phyloP scores from a whole-genome alignment of 2,113 vertebrate species.

The Ciconia maguari region DNA sequence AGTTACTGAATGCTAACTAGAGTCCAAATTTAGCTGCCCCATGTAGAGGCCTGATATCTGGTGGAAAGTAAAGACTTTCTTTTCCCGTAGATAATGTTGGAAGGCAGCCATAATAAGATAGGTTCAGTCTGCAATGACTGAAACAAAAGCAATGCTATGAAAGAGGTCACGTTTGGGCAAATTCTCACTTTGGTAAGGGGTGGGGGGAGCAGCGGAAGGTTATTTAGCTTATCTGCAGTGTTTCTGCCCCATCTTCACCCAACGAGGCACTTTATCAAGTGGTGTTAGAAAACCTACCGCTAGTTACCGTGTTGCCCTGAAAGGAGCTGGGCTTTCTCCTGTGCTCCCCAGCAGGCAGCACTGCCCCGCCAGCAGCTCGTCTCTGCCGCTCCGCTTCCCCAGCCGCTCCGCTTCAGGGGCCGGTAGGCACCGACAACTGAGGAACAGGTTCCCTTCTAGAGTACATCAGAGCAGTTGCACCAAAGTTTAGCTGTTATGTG shows the following conservation, averaged over 20 bases:
- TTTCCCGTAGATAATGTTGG: background rate
- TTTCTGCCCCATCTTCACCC: background rate
- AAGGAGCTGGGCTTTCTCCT: background rate
- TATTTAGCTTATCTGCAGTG: accelerated
- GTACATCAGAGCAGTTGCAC: background rate
- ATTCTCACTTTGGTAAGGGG: background rate
- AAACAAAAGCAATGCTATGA: background rate
- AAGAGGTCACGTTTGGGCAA: background rate
- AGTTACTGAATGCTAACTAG: conserved; percentile 25
- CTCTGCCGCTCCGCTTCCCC: background rate
- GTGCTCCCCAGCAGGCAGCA: background rate
- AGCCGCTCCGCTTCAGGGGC: background rate
- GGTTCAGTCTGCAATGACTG: background rate
- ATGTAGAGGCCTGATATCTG: background rate
- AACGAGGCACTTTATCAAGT: background rate
- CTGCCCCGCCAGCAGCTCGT: accelerated
- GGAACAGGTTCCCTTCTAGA: background rate
- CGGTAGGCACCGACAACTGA: background rate
- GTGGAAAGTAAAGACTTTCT: background rate
- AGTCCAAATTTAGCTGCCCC: background rate
- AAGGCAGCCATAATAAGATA: background rate
- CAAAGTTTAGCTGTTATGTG: background rate
- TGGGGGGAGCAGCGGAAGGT: background rate
- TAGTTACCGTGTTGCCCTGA: background rate
- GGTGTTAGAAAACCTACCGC: accelerated